Base-by-base conservation (phyloP, 2,888 invertebrate genomes). In the Euzetes globulus region DNA sequence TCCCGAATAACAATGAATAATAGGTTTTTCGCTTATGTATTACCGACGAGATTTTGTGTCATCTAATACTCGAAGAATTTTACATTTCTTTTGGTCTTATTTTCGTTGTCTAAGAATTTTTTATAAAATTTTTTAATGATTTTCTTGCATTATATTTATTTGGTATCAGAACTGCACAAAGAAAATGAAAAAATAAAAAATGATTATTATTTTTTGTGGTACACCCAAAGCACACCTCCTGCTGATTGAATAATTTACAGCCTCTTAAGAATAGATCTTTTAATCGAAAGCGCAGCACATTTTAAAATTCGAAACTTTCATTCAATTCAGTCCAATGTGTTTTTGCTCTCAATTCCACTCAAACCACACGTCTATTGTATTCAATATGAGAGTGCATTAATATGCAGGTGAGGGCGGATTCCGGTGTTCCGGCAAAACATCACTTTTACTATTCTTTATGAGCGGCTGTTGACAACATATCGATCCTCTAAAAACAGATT, bases 201-300 rank as follows among this genome's bases (percentile, higher is more conserved):
- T 55, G 11, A 25, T 55, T 55, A 25, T 25, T 50, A 50, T 50
- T n/a, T 50, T 50, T 7, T 4, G 5, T 7, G 13, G 13, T 7
- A 55, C 55, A 9, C 55, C 55, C 19, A 19, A 55, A 19, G 22
- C 4, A 55, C 4, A 25, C 13, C 55, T 55, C 55, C 55, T 19
- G 55, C 55, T 55, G 55, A 55, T 55, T 55, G 22, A 55, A 55
- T 55, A 55, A 55, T 55, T 55, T 55, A 55, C 55, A 55, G 25
- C n/a, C 19, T 55, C 17, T 55, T 55, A 55, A 19, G 19, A 19
- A 17, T 13, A 47, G 2, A 47, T 17, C 47, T 47, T 47, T 47
- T 47, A 11, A 11, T 47, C 47, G 33, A 33, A 33, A 33, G 33
- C 17, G 5, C 47, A 17, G 15, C 2, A 47, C 15, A 47, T 17